These are phyloP conservation scores for Salvelinus sp. DNA, from an alignment of 2,113 vertebrate species.

Conservation along the genomic window DNA sequence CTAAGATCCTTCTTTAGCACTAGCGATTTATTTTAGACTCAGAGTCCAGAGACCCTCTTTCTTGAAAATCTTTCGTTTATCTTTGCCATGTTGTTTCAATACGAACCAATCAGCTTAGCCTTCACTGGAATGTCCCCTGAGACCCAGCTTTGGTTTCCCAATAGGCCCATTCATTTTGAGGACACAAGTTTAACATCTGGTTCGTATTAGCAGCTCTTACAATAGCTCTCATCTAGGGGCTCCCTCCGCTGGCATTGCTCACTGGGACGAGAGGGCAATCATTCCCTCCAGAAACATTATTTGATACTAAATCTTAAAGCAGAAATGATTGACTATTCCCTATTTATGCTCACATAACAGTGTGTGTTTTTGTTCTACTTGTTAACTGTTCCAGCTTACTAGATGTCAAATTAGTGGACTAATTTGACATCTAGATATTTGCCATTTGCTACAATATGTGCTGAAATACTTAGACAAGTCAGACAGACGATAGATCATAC, in stretches of 20 bases:
- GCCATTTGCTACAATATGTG: neutral
- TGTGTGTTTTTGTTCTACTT: neutral
- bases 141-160: slow-evolving; percentile 84
- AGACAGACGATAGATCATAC: neutral
- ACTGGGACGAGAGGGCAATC: slow-evolving; percentile 70
- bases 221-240: slow-evolving; percentile 81
- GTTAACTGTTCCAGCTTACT: neutral
- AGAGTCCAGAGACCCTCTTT: slow-evolving; percentile 73
- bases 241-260: slow-evolving; percentile 59
- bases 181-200: slow-evolving; percentile 92
- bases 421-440: slow-evolving; percentile 49
- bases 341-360: slow-evolving; percentile 43
- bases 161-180: slow-evolving; percentile 91
- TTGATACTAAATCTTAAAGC: slow-evolving; percentile 34
- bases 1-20: slow-evolving; percentile 88
- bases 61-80: slow-evolving; percentile 89
- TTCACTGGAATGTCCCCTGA: slow-evolving; percentile 89
- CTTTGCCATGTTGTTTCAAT: slow-evolving; percentile 96
- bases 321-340: slow-evolving; percentile 36
- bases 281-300: slow-evolving; percentile 44
- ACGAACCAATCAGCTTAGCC: slow-evolving; percentile 91
- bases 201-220: slow-evolving; percentile 85
- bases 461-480: neutral
- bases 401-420: neutral
- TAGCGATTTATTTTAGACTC: slow-evolving; percentile 91